Evolutionary conservation across 2,797 vertebrate species (phyloP), one percentile per base, ranked within the genome.

Genomic region (Tragelaphus eurycerus): DNA sequence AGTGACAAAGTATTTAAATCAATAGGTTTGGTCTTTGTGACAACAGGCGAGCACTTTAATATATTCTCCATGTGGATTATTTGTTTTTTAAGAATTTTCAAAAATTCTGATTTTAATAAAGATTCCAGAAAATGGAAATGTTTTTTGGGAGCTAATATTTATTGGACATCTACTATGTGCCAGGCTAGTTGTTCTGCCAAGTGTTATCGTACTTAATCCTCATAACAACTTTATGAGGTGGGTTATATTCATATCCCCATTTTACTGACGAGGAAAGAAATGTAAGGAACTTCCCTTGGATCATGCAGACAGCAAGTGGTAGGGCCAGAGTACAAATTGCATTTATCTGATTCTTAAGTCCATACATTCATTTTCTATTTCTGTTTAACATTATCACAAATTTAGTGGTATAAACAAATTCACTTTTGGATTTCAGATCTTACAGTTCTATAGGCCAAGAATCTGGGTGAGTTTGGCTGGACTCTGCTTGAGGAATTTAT

Each of bases 51-150:
- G 17, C 29, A 85, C 6, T 88, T 78, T 92, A 57, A n/a, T 59
- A n/a, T 93, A 95, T 96, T 82, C 52, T 78, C 6, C 29, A 54
- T 15, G 60, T 79, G 23, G 71, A 89, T 78, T 71, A 85, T 78
- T 60, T 97, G 12, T 19, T 89, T 85, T 79, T 82, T 25, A 92
- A 89, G 14, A 38, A 60, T 62, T 89, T 86, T 93, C 7, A 38
- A 67, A 96, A 90, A 31, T 86, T 87, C 64, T 91, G 17, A 7
- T 93, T 93, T 91, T 82, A 83, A 55, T 90, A 64, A 95, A 91
- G 46, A 85, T 14, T 59, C 23, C 38, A 89, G 86, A 92, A 93
- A 85, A 81, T 29, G 50, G 38, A 92, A 89, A 92, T 62, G n/a
- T 46, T 96, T 92, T 43, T 64, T 82, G 31, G 67, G 29, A 95